These are phyloP conservation scores for Prinia subflava DNA, from an alignment of 2,113 vertebrate genomes.

Conservation along the genomic window DNA sequence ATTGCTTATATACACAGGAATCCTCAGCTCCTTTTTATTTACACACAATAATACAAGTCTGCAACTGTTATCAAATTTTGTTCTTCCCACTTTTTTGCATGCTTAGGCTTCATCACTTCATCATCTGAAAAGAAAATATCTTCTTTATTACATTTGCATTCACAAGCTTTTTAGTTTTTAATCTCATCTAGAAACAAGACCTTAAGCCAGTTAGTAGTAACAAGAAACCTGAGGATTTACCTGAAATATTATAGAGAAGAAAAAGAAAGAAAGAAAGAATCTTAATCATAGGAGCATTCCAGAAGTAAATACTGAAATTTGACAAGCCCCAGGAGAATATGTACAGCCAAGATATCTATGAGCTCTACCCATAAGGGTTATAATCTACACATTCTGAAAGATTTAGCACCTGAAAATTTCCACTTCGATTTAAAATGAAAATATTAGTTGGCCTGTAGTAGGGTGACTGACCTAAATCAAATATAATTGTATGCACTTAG, in stretches of 20 bases:
- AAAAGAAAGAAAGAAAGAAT: not conserved
- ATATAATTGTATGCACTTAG: slow-evolving; percentile 48
- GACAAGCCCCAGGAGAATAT: not conserved
- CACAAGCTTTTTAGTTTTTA: slow-evolving; percentile 50
- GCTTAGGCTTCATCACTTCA: slow-evolving; percentile 31
- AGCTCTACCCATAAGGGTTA: not conserved
- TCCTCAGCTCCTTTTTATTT: not conserved
- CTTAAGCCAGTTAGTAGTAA: slow-evolving; percentile 49
- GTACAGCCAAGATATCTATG: not conserved
- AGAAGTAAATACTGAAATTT: not conserved
- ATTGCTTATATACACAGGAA: not conserved
- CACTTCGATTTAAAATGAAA: slow-evolving; percentile 39
- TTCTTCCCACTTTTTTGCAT: slow-evolving; percentile 7
- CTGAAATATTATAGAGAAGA: slow-evolving; percentile 14
- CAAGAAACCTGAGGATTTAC: slow-evolving; percentile 31
- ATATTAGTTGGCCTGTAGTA: not conserved
- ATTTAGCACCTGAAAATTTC: not conserved
- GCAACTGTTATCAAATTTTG: not conserved
- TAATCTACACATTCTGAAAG: not conserved
- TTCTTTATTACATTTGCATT: slow-evolving; percentile 32
- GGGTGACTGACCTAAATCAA: slow-evolving; percentile 55
- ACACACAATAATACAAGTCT: not conserved
- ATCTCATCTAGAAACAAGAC: slow-evolving; percentile 39
- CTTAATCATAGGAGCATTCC: not conserved
- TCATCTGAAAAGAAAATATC: slow-evolving; percentile 24